These are phyloP conservation scores for Shinisaurus crocodilurus DNA, from an alignment of 2,113 vertebrate species.

Conservation along the genomic window DNA sequence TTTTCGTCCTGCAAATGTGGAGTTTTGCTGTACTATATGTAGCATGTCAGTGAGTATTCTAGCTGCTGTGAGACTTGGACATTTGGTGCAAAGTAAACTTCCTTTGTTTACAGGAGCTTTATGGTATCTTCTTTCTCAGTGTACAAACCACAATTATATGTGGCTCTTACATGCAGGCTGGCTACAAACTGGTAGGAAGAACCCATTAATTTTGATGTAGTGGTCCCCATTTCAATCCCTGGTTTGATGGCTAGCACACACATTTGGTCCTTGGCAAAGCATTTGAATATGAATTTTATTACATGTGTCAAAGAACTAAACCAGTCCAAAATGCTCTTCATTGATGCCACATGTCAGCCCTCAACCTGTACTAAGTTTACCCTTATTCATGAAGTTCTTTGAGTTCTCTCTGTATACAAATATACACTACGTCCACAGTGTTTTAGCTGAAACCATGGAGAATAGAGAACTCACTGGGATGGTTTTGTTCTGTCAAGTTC, in stretches of 20 bases:
- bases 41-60: background rate
- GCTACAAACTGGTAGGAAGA: background rate
- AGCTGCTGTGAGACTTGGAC: background rate
- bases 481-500: background rate
- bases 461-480: background rate
- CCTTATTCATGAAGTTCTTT: background rate
- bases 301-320: background rate
- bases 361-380: background rate
- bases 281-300: background rate
- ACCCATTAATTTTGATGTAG: background rate
- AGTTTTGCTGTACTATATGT: background rate
- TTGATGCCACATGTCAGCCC: background rate
- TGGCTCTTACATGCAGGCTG: background rate
- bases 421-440: background rate
- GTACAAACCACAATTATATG: too few relatives aligned
- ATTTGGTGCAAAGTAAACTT: background rate
- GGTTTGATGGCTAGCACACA: background rate
- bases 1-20: background rate
- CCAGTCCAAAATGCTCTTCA: background rate
- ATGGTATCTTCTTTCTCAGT: background rate
- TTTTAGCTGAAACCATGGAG: background rate
- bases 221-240: background rate
- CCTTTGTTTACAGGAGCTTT: background rate
- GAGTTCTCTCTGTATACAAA: background rate
- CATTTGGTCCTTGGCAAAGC: background rate